Base-by-base conservation (phyloP, 1,140 invertebrate genomes). In the Drosophila lacteicornis region DNA sequence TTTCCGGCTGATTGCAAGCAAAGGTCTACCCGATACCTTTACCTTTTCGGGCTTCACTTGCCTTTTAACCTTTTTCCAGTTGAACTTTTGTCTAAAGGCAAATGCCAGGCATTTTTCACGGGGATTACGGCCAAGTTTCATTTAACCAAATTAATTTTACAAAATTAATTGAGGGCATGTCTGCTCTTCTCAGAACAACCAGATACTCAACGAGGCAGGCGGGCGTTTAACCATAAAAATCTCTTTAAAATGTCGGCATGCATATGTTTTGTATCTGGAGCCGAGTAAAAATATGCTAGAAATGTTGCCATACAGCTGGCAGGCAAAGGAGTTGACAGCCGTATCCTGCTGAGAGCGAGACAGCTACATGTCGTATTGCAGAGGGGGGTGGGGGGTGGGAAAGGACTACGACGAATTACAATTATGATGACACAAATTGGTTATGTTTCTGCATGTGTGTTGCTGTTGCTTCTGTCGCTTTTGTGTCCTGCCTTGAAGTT, bases 341-440 rank as follows among this genome's bases (percentile, higher is more conserved):
- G 27, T 42, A 56, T 73, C 69, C 69, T 73, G 69, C 67, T 73
- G 69, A 38, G 69, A 60, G 45, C 36, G 46, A 4, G 51, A 59
- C 69, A 51, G 45, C n/a, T 49, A 49, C 62, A 67, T 47, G 49
- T 66, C 22, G 40, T 22, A 15, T 50, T 17, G 61, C 4, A 12
- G 13, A 7, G 51, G 42, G 67, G 13, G 22, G 3, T 25, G 43
- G 25, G 42, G 47, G 25, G 22, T 56, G 11, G 40, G 33, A 30
- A 71, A 27, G 50, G 51, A 45, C 62, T 75, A 73, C 71, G 77
- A 83, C 71, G 77, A 84, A 79, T 84, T 88, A 91, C 86, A 88
- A 91, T 88, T 88, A 88, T 85, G 82, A 82, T 82, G 85, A 91
- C 85, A 88, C 85, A 88, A 88, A 91, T 90, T 88, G 85, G 85